Percentiles rank a stretch among this genome's conserved stretches.
These are phyloP conservation scores for Larimichthys crocea DNA, from an alignment of 2,113 vertebrate genomes.

Conservation along the genomic window DNA sequence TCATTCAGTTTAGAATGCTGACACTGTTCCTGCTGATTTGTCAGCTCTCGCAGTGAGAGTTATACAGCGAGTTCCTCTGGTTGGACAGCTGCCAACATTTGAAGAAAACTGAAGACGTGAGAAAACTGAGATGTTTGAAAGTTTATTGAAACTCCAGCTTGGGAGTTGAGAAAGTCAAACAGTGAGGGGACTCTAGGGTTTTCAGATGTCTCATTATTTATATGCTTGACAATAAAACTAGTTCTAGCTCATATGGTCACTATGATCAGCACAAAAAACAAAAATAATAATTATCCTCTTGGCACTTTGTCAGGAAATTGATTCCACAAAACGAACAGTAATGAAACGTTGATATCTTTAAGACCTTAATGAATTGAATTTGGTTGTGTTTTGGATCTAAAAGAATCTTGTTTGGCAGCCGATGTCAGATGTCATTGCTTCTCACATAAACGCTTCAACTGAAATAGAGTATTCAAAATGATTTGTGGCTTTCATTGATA, in stretches of 20 bases:
- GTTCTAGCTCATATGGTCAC: not conserved
- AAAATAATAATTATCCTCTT: no score
- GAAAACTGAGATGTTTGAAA: not conserved
- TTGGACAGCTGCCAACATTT: conserved; percentile 12
- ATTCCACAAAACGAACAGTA: not conserved
- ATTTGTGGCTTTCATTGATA: not conserved
- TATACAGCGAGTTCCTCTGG: not conserved
- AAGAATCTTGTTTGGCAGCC: not conserved
- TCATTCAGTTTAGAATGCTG: conserved; percentile 1
- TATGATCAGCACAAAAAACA: no score
- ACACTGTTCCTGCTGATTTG: not conserved
- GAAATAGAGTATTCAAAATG: not conserved
- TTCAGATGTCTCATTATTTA: not conserved
- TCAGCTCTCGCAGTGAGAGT: not conserved
- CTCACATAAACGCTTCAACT: not conserved
- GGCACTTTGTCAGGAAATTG: not conserved
- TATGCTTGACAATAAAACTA: not conserved
- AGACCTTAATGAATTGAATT: not conserved
- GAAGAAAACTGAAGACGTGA: not conserved
- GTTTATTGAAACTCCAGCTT: not conserved
- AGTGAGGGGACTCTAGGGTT: not conserved
- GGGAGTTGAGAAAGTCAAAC: not conserved
- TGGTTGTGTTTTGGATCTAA: not conserved
- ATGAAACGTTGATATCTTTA: not conserved
- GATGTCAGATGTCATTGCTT: not conserved